Evolutionary conservation across 2,888 invertebrate genomes (phyloP).

Genomic region (Drosophila ustulata): DNA sequence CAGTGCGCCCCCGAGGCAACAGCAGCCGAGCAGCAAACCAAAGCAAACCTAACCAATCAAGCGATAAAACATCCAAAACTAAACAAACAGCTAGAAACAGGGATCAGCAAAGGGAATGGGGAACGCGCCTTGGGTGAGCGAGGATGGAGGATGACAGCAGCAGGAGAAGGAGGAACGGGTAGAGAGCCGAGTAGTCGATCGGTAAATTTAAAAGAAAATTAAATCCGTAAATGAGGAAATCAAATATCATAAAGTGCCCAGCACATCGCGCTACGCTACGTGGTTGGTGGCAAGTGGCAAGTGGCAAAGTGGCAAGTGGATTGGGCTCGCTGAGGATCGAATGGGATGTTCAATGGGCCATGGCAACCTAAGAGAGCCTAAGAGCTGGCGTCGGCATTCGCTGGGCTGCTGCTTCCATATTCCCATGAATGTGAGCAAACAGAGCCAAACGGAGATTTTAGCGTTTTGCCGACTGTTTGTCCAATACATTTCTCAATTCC

Average conservation of each 20-base stretch:
- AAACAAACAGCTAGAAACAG: constrained; percentile 60
- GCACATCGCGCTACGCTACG: constrained; percentile 46
- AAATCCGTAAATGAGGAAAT: constrained; percentile 84
- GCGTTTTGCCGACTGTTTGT: constrained; percentile 74
- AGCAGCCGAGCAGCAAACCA: constrained; percentile 55
- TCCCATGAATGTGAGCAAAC: constrained; percentile 79
- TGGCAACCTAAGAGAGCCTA: constrained; percentile 21
- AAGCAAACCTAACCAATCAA: constrained; percentile 68
- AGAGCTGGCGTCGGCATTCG: constrained; percentile 49
- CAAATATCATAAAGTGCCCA: constrained; percentile 84
- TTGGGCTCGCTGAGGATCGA: constrained; percentile 53
- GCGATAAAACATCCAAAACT: constrained; percentile 77
- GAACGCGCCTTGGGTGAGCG: constrained; percentile 35
- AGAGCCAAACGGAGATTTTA: constrained; percentile 63
- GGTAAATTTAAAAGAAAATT: constrained; percentile 83
- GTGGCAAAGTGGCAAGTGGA: constrained; percentile 48
- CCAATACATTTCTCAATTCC: constrained; percentile 75
- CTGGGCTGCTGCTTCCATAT: constrained; percentile 58
- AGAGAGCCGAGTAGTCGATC: constrained; percentile 58
- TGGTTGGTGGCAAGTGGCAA: constrained; percentile 56
- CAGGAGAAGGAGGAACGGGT: constrained; percentile 36
- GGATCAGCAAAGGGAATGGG: neutral
- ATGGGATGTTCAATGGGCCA: constrained; percentile 58
- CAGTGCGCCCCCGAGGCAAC: constrained; percentile 63
- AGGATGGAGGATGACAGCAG: constrained; percentile 12